Conservation (phyloP, 2,888 invertebrate species). For the Cosmia trapezina region DNA sequence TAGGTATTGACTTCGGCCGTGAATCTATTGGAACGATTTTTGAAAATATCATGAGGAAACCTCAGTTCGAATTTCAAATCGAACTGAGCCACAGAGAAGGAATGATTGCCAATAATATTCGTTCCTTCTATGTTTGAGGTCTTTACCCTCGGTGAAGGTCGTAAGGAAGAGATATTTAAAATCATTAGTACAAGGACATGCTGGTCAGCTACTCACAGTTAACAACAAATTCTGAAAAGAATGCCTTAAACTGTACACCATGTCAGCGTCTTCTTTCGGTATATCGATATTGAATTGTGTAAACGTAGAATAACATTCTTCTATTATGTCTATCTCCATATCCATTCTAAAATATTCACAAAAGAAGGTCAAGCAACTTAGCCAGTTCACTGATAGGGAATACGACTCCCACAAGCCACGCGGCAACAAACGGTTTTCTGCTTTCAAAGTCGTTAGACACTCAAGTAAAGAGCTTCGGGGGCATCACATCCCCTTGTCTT, state of each 20-base stretch:
- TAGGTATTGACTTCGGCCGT: no score
- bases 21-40: not conserved
- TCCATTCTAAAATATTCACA: constrained; percentile 90
- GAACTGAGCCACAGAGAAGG: not conserved
- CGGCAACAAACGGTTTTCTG: not conserved
- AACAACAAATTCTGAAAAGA: constrained; percentile 94
- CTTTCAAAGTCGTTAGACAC: not conserved
- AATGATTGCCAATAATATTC: not conserved
- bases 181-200: not conserved
- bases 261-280: constrained; percentile 94
- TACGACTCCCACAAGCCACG: no score
- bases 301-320: constrained; percentile 94
- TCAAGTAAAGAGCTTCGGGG: not conserved
- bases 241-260: constrained; percentile 94
- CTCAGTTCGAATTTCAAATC: not conserved
- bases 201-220: constrained; percentile 88
- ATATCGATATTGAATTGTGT: constrained; percentile 92
- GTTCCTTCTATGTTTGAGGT: not conserved
- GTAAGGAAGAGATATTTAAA: not conserved
- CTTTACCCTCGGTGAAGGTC: not conserved
- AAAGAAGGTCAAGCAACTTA: not conserved
- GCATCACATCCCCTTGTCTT: not conserved
- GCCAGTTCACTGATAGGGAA: not conserved
- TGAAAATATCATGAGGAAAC: not conserved
- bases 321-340: constrained; percentile 93